phyloP scores from a whole-genome alignment of 53 echinoderm and acorn worm species.

The Luidia sarsii region DNA sequence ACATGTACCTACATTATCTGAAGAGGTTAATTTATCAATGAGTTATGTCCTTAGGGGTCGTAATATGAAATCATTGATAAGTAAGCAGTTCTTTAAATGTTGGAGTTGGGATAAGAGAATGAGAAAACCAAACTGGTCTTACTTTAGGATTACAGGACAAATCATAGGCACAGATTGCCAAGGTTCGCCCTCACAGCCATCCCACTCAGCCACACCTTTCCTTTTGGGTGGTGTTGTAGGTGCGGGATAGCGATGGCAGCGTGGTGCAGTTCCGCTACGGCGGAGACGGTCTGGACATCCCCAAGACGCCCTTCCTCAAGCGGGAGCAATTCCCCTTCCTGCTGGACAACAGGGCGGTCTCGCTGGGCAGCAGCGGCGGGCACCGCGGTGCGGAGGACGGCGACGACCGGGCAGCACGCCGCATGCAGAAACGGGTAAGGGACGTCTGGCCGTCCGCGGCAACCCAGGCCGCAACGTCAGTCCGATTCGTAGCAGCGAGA shows the following conservation, averaged over 20 bases:
- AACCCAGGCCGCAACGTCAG: neutral
- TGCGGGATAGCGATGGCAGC: conserved; percentile 91
- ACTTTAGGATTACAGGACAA: too few relatives aligned
- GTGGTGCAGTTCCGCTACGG: conserved; percentile 94
- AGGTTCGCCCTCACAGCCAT: too few relatives aligned
- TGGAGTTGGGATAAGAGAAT: too few relatives aligned
- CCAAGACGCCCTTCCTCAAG: conserved; percentile 87
- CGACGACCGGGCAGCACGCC: conserved; percentile 58
- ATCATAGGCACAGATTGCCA: too few relatives aligned
- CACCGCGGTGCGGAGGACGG: conserved; percentile 4
- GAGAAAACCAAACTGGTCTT: too few relatives aligned
- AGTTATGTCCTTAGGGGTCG: too few relatives aligned
- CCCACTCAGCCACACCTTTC: too few relatives aligned
- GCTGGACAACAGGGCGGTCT: conserved; percentile 66
- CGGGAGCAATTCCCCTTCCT: conserved; percentile 75
- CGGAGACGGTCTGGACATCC: conserved; percentile 90
- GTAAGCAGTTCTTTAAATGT: too few relatives aligned
- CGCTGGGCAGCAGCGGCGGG: neutral
- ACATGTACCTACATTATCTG: too few relatives aligned
- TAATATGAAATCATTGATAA: too few relatives aligned
- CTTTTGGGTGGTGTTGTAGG: conserved; percentile 60
- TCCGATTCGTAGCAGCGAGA: too few relatives aligned
- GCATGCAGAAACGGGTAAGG: conserved; percentile 73
- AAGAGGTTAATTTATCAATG: too few relatives aligned
- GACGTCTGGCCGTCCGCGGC: neutral